Conservation (phyloP, 2,113 vertebrate genomes). For the Hucho hucho region DNA sequence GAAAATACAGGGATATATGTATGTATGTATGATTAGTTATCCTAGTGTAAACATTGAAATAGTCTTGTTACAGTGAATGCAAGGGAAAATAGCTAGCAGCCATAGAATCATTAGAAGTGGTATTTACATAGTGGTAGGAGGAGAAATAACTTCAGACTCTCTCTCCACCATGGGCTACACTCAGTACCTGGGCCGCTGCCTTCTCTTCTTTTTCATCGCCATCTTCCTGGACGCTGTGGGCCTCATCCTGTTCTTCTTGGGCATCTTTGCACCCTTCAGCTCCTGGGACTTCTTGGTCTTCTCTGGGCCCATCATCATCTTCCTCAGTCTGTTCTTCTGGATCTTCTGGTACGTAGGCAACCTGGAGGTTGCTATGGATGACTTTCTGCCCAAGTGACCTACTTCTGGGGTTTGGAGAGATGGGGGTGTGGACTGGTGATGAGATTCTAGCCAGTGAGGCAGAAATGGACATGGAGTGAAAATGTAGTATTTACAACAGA, state of each 20-base stretch:
- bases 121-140: background rate
- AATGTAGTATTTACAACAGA: too few relatives aligned
- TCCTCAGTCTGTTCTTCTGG: constrained; percentile 82
- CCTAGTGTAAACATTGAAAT: too few relatives aligned
- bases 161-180: constrained; percentile 45
- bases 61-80: too few relatives aligned
- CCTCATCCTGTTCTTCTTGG: constrained; percentile 76
- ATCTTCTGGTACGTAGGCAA: constrained; percentile 83
- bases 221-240: constrained; percentile 68
- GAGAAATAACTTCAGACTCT: background rate
- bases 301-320: constrained; percentile 73
- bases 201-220: constrained; percentile 59
- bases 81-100: background rate
- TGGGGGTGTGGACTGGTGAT: too few relatives aligned
- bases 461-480: too few relatives aligned
- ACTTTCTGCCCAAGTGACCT: constrained; percentile 48
- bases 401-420: background rate
- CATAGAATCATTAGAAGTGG: background rate
- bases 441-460: too few relatives aligned
- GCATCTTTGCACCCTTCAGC: constrained; percentile 63
- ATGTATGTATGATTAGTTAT: background rate
- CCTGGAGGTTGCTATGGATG: constrained; percentile 62
- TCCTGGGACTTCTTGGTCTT: constrained; percentile 85
- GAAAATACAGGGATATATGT: background rate
- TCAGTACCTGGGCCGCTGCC: constrained; percentile 64